phyloP scores from a whole-genome alignment of 2,888 invertebrate species.

The Pseudeuparius sepicola region DNA sequence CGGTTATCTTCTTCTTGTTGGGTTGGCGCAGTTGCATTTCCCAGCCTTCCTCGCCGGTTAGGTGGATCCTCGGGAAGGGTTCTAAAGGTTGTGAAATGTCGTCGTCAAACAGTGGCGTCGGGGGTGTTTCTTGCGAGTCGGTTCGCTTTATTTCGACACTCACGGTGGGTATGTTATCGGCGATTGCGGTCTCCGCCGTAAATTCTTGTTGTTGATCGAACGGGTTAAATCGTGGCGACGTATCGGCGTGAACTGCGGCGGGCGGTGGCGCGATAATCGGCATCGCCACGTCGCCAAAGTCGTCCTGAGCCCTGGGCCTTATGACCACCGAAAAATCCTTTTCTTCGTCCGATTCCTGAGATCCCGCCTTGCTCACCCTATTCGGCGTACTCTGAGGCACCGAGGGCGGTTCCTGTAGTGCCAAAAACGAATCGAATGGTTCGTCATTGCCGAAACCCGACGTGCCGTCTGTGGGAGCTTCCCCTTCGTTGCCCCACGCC shows the following conservation, averaged over 20 bases:
- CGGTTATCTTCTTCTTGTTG: conserved; percentile 92
- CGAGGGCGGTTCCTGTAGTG: conserved; percentile 63
- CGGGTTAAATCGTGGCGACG: conserved; percentile 65
- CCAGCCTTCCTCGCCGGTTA: conserved; percentile 81
- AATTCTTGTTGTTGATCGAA: conserved; percentile 52
- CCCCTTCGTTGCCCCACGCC: conserved; percentile 37
- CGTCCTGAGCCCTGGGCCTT: conserved; percentile 47
- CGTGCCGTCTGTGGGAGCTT: conserved; percentile 29
- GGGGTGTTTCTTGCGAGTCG: conserved; percentile 70
- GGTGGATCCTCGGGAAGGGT: conserved; percentile 68
- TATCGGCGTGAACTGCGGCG: conserved; percentile 44
- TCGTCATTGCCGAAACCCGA: conserved; percentile 59
- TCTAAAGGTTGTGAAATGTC: conserved; percentile 87
- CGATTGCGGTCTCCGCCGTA: conserved; percentile 31
- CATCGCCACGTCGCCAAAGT: conserved; percentile 44
- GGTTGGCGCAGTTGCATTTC: conserved; percentile 94
- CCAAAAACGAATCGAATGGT: conserved; percentile 71
- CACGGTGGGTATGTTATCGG: neutral
- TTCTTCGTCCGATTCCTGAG: conserved; percentile 68
- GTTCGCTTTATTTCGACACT: conserved; percentile 39
- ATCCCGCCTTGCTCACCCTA: conserved; percentile 49
- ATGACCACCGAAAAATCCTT: conserved; percentile 76
- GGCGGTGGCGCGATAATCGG: conserved; percentile 66
- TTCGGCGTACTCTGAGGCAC: conserved; percentile 59
- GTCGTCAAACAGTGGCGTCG: conserved; percentile 90